Base-by-base conservation (phyloP, 2,888 invertebrate genomes). In the Dinocampus coccinellae region DNA sequence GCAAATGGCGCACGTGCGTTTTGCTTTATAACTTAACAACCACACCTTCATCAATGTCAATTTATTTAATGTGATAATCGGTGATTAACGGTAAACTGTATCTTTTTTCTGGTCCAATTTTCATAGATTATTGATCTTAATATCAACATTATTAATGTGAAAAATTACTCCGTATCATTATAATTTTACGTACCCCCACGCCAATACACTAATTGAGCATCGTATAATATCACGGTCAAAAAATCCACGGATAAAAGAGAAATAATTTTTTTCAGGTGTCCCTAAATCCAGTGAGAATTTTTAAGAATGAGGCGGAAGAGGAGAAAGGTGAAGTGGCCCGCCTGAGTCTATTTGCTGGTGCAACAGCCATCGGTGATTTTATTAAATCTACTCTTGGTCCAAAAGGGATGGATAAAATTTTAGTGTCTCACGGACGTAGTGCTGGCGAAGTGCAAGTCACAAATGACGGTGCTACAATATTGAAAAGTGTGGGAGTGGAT, bases 381-480 rank as follows among this genome's bases (percentile, higher is more conserved):
- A 96, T 99, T 0, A 99, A 98, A 88, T 97, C 97, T 80, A 99
- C 99, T 4, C 90, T 99, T 33, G 99, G 99, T 3, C 99, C 99
- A 0, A 99, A 99, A 89, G 99, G 99, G 84, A 99, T 99, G 99
- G 96, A 96, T 84, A 96, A 96, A 89, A 95, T 97, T 75, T 89
- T 97, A 26, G 93, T 96, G 20, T 92, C 95, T 0, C 90, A 91
- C 79, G 96, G 96, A 0, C 91, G 96, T 73, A 94, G 92, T 83
- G 91, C 93, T 64, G 95, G 95, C 39, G 91, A 92, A 82, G 96
- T 99, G 70, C 95, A 98, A 89, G 97, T 99, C 4, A 99, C 99
- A 66, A 99, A 99, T 88, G 99, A 99, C 89, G 99, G 99, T 72
- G 99, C 99, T 13, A 99, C 99, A 7, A 99, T 99, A 84, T 89